These are phyloP conservation scores for Platypus cylindrus DNA, from an alignment of 2,888 invertebrate genomes.

Conservation along the genomic window DNA sequence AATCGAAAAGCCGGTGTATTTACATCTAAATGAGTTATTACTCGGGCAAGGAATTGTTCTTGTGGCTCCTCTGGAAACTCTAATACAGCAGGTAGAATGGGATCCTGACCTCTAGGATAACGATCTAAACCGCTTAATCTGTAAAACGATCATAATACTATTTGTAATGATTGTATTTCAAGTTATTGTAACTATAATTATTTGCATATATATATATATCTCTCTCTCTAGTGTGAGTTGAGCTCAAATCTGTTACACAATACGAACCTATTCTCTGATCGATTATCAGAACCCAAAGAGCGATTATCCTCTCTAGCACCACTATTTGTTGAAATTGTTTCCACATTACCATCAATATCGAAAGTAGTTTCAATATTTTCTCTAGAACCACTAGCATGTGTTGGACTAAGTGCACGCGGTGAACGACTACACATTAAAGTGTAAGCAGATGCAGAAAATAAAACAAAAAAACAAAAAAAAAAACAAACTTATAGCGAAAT, in stretches of 20 bases:
- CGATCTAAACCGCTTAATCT: conserved; percentile 37
- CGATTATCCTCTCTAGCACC: conserved; percentile 54
- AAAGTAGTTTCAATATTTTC: conserved; percentile 77
- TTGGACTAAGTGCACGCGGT: conserved; percentile 34
- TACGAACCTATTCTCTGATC: conserved; percentile 62
- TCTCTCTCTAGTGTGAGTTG: too few species aligned
- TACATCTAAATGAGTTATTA: conserved; percentile 80
- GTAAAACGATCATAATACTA: too few species aligned
- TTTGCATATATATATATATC: too few species aligned
- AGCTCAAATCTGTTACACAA: not conserved
- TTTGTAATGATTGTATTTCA: too few species aligned
- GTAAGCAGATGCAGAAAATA: conserved; percentile 15
- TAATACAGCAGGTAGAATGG: conserved; percentile 85
- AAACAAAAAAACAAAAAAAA: conserved; percentile 13
- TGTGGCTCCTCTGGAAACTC: conserved; percentile 93
- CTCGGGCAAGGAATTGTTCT: conserved; percentile 78
- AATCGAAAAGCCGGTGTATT: conserved; percentile 85
- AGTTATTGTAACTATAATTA: too few species aligned
- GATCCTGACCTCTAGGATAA: conserved; percentile 63
- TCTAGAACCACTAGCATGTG: conserved; percentile 38
- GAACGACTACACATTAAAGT: conserved; percentile 27
- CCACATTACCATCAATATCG: conserved; percentile 83
- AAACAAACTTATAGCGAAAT: conserved; percentile 13
- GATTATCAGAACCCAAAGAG: conserved; percentile 47
- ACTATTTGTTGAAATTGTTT: conserved; percentile 80